phyloP scores from a whole-genome alignment of 2,113 vertebrate genomes.

The Neogobius melanostomus region DNA sequence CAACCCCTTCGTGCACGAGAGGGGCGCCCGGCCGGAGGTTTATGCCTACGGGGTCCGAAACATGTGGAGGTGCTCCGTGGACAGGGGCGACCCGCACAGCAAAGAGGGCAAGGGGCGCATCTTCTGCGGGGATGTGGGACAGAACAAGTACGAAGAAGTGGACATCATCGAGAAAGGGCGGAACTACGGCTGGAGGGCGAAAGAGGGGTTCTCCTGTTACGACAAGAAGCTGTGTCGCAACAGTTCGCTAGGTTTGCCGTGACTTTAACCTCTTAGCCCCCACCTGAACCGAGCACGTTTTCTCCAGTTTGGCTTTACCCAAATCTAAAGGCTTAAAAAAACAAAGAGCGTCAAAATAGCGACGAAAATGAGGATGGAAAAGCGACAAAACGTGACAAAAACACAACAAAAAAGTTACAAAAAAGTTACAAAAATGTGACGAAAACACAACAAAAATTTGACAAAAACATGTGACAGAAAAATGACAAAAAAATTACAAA shows the following conservation, averaged over 20 bases:
- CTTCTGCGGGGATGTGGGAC: conserved; percentile 95
- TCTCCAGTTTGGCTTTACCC: background rate
- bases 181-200: conserved; percentile 96
- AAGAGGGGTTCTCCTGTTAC: conserved; percentile 93
- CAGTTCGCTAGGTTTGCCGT: conserved; percentile 84
- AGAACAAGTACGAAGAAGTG: conserved; percentile 95
- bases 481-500: too few relatives aligned
- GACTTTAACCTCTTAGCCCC: background rate
- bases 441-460: too few relatives aligned
- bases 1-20: conserved; percentile 86
- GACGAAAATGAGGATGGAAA: too few relatives aligned
- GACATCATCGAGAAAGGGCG: conserved; percentile 89
- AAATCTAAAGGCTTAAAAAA: background rate
- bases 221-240: conserved; percentile 93
- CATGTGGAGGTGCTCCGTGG: conserved; percentile 98
- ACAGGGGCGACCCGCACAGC: conserved; percentile 83
- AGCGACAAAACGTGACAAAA: too few relatives aligned
- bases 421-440: too few relatives aligned
- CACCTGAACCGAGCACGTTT: background rate
- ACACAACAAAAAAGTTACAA: too few relatives aligned
- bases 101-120: conserved; percentile 87
- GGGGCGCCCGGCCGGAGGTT: conserved; percentile 84
- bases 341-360: too few relatives aligned
- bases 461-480: too few relatives aligned
- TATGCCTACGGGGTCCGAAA: conserved; percentile 92